Base-by-base conservation (phyloP, 53 echinoderm and acorn worm species). In the Apostichopus leukothele region DNA sequence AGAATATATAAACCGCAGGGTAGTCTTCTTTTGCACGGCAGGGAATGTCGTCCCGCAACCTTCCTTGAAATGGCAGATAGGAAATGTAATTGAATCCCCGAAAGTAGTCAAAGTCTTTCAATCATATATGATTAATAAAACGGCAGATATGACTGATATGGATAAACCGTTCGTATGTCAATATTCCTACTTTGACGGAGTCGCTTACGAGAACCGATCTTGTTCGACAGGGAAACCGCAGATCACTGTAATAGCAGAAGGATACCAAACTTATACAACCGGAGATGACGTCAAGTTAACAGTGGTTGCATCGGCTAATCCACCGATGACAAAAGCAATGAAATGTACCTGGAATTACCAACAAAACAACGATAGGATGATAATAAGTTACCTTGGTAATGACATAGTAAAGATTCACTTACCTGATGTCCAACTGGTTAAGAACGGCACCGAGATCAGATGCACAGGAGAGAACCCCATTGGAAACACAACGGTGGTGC, bases 401-500 rank as follows among this genome's bases (percentile, higher is more conserved):
- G 7, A 21, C 5, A 63, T 66, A 14, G 85, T 60, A n/a, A 12
- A 11, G 12, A 16, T 85, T 4, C 66, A 12, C 12, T 11, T 85
- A 12, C 18, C n/a, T 11, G 25, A 85, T 9, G 61, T 67, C 14
- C 63, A 85, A 25, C 12, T 16, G 26, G 50, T 22, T 13, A 85
- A 67, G 85, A 85, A 67, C 66, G 85, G 85, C 6, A 63, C 85
- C 20, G 50, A 5, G 11, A 39, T 85, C 11, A 85, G 3, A 1
- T 85, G 85, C n/a, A 22, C 63, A 12, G 85, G 85, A 50, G 27
- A 2, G 11, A 85, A 85, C 67, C 25, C 60, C 4, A 5, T 85
- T 1, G 85, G 85, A n/a, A 18, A 63, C 3, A 85, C 77, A 21
- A 51, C 14, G 7, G 51, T 0, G 4, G 23, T 21, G 6, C 26